Evolutionary conservation across 2,113 vertebrate species (phyloP).

Genomic region (Willisornis vidua): DNA sequence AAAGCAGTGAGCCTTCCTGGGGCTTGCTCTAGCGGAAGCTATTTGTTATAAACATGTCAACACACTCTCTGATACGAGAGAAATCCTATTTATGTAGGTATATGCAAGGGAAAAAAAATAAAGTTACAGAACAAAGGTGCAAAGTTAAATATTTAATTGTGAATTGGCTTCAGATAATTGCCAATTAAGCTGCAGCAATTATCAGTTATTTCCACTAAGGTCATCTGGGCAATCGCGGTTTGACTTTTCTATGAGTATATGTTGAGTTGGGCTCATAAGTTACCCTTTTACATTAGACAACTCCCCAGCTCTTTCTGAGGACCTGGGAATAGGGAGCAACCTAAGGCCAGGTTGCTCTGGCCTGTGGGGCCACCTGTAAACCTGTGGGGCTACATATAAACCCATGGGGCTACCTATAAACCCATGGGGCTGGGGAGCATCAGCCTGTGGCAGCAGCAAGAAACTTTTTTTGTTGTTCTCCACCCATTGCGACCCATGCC

Average conservation of each 20-base stretch:
- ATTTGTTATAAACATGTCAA: background rate
- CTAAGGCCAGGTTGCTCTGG: background rate
- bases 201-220: background rate
- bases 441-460: background rate
- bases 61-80: background rate
- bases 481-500: rapidly evolving
- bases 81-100: background rate
- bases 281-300: background rate
- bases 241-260: background rate
- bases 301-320: background rate
- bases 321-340: background rate
- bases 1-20: background rate
- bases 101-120: background rate
- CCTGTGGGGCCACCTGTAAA: background rate
- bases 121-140: background rate
- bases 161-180: background rate
- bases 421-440: rapidly evolving
- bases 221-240: background rate
- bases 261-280: background rate
- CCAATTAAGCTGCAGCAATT: background rate
- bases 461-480: background rate
- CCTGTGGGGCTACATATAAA: background rate
- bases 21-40: background rate
- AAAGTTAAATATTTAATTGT: background rate
- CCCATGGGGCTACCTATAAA: background rate